These are phyloP conservation scores for Tor tambroides DNA, from an alignment of 2,113 vertebrate species.

Conservation along the genomic window DNA sequence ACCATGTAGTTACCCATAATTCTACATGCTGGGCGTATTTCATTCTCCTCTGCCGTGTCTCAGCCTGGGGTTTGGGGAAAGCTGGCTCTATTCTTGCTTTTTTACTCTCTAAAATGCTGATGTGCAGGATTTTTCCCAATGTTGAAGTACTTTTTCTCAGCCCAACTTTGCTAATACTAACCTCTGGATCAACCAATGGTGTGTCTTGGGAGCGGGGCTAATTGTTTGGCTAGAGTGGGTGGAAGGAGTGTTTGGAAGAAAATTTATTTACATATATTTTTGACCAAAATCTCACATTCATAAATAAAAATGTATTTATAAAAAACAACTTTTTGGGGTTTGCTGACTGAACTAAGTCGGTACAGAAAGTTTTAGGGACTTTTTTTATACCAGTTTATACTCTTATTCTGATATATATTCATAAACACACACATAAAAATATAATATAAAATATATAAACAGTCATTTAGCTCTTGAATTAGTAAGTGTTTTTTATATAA, in stretches of 20 bases:
- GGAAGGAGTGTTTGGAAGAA: not conserved
- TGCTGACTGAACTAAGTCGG: no score
- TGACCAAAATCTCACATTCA: no score
- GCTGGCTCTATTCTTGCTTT: not conserved
- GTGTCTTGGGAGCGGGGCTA: not conserved
- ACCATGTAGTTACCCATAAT: conserved; percentile 8
- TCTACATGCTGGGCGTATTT: not conserved
- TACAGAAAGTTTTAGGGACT: not conserved
- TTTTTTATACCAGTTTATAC: not conserved
- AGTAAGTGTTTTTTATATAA: no score
- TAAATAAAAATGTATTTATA: not conserved
- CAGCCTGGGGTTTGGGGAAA: not conserved
- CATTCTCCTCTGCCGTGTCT: not conserved
- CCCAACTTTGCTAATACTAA: not conserved
- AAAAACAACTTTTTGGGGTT: no score
- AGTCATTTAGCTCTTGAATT: no score
- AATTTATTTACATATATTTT: not conserved
- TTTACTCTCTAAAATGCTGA: not conserved
- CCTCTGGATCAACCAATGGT: not conserved
- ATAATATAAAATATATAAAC: no score
- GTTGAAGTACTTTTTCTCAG: not conserved
- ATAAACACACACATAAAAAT: no score
- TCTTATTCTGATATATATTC: no score
- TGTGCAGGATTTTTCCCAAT: not conserved
- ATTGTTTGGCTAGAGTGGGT: not conserved